Evolutionary conservation across 2,797 vertebrate genomes (phyloP).

Genomic region (Limnodromus scolopaceus): DNA sequence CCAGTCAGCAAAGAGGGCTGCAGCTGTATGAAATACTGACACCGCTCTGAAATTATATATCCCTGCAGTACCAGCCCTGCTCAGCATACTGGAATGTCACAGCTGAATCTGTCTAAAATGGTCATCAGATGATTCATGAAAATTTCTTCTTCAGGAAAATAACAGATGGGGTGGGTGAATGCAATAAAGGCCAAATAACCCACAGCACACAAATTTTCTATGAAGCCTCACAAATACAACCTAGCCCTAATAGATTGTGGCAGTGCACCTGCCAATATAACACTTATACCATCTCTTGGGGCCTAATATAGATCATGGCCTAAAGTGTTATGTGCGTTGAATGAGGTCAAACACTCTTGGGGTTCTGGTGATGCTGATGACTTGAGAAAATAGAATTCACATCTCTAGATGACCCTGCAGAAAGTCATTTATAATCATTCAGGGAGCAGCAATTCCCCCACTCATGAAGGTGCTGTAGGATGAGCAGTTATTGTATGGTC

Average conservation of each 20-base stretch:
- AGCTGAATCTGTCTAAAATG: neutral
- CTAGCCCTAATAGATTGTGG: neutral
- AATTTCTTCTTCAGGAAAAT: neutral
- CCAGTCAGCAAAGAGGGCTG: neutral
- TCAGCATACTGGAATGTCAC: neutral
- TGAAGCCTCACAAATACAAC: neutral
- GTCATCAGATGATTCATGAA: neutral
- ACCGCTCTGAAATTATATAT: neutral
- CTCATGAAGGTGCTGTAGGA: neutral
- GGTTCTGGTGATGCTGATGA: neutral
- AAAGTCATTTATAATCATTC: neutral
- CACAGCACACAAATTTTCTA: neutral
- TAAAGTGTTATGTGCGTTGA: neutral
- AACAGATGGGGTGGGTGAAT: neutral
- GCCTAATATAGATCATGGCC: neutral
- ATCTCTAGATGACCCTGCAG: neutral
- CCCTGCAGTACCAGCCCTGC: neutral
- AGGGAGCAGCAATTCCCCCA: neutral
- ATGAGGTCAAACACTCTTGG: neutral
- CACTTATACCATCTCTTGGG: neutral
- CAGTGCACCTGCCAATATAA: neutral
- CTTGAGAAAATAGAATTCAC: neutral
- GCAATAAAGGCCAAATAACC: neutral
- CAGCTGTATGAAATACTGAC: slow-evolving; percentile 1
- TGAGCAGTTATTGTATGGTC: neutral